A percentile compares a stretch with the other conserved stretches of the same genome.
phyloP scores from a whole-genome alignment of 2,888 invertebrate genomes.

The Iphiclides podalirius region DNA sequence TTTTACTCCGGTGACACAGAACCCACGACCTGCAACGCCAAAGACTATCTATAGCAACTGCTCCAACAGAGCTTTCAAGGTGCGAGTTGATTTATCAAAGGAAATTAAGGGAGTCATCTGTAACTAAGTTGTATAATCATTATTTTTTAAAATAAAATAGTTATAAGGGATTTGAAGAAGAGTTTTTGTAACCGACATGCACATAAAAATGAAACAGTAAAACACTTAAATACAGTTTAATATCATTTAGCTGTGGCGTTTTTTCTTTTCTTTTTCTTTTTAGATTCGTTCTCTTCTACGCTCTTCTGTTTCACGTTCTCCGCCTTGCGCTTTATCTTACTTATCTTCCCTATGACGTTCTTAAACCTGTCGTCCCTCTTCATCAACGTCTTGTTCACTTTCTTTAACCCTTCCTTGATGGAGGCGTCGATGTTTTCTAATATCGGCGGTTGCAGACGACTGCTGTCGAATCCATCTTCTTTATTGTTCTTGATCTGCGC shows the following conservation, averaged over 20 bases:
- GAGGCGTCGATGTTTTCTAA: constrained; percentile 50
- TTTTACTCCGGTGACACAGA: no score
- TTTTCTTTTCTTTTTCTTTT: constrained; percentile 39
- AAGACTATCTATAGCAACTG: no score
- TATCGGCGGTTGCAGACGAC: constrained; percentile 37
- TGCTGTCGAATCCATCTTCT: constrained; percentile 31
- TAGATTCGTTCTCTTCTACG: constrained; percentile 28
- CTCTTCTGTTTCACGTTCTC: constrained; percentile 44
- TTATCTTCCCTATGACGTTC: constrained; percentile 68
- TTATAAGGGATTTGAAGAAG: no score
- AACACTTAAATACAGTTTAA: neutral
- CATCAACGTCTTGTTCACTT: constrained; percentile 67
- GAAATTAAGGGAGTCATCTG: no score
- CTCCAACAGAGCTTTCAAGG: no score
- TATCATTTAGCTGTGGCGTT: constrained; percentile 6
- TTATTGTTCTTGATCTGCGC: constrained; percentile 46
- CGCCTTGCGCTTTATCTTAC: constrained; percentile 67
- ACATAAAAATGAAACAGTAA: no score
- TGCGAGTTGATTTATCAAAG: no score
- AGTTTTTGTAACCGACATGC: no score
- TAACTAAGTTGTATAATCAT: no score
- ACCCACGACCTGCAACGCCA: no score
- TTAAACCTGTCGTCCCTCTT: constrained; percentile 72
- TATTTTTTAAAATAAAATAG: no score
- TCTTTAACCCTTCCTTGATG: constrained; percentile 59